Percentiles rank a stretch among this genome's conserved stretches.
Evolutionary conservation across 1,140 invertebrate genomes (phyloP).

Genomic region (Drosophila kohkoa): DNA sequence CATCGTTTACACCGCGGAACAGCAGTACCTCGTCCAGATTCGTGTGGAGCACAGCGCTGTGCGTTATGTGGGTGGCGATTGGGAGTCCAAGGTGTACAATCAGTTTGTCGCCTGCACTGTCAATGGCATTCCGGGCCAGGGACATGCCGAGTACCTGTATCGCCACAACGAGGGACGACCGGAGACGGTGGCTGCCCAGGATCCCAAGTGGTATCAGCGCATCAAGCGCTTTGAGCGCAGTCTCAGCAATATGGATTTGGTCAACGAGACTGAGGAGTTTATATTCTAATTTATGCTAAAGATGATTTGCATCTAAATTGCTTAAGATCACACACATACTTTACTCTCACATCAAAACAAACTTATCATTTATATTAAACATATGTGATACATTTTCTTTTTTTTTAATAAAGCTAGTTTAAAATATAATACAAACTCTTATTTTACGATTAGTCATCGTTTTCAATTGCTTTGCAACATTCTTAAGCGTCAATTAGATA

Average conservation of each 20-base stretch:
- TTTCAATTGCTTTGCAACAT: too few relatives aligned
- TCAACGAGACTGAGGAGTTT: slow-evolving; percentile 49
- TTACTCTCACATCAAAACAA: too few relatives aligned
- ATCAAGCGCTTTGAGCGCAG: slow-evolving; percentile 68
- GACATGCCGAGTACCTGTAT: slow-evolving; percentile 78
- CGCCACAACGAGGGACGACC: slow-evolving; percentile 65
- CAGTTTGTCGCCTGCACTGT: slow-evolving; percentile 79
- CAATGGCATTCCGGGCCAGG: slow-evolving; percentile 72
- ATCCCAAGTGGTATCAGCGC: slow-evolving; percentile 79
- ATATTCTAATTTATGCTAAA: slow-evolving; percentile 49
- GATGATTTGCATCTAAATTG: too few relatives aligned
- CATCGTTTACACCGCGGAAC: slow-evolving; percentile 63
- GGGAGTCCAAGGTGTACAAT: slow-evolving; percentile 81
- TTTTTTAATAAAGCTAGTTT: background rate
- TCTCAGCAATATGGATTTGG: slow-evolving; percentile 58
- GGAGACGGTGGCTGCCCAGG: slow-evolving; percentile 43
- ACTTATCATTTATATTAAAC: background rate
- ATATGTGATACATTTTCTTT: slow-evolving; percentile 1
- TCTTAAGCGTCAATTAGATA: too few relatives aligned
- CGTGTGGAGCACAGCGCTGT: slow-evolving; percentile 58
- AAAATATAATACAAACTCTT: too few relatives aligned
- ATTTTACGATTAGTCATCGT: too few relatives aligned
- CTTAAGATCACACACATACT: too few relatives aligned
- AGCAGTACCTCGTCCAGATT: slow-evolving; percentile 73
- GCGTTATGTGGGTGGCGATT: slow-evolving; percentile 75